Evolutionary conservation across 1,140 invertebrate species (phyloP).

Genomic region (Bombus huntii): DNA sequence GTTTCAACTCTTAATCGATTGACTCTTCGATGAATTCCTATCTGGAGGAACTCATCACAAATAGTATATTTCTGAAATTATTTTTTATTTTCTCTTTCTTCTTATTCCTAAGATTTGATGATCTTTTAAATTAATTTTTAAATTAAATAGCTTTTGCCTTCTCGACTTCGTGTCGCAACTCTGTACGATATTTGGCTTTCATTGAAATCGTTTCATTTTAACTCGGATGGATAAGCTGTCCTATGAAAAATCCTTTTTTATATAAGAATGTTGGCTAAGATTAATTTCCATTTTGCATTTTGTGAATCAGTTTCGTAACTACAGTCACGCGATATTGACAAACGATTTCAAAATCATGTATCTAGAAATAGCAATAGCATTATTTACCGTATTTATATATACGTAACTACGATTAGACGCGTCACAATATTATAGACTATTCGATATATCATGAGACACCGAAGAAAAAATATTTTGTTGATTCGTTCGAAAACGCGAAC

Average conservation of each 20-base stretch:
- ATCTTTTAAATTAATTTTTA: not conserved
- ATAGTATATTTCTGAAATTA: not conserved
- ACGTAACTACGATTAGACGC: not conserved
- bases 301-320: not conserved
- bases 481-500: not conserved
- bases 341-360: no score
- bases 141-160: not conserved
- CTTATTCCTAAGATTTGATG: not conserved
- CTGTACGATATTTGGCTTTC: not conserved
- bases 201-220: not conserved
- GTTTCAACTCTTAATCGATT: not conserved
- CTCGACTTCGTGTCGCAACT: not conserved
- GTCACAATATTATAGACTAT: not conserved
- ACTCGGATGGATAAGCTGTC: no score
- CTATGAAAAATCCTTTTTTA: not conserved
- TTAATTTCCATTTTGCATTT: no score
- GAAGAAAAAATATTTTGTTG: not conserved
- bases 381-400: not conserved
- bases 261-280: not conserved
- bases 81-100: not conserved
- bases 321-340: not conserved
- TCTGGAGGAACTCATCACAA: not conserved
- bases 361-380: not conserved
- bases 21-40: not conserved
- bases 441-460: not conserved